Percentiles rank a stretch among this genome's conserved stretches.
Evolutionary conservation across 2,888 invertebrate genomes (phyloP).

Genomic region (Polia nebulosa): DNA sequence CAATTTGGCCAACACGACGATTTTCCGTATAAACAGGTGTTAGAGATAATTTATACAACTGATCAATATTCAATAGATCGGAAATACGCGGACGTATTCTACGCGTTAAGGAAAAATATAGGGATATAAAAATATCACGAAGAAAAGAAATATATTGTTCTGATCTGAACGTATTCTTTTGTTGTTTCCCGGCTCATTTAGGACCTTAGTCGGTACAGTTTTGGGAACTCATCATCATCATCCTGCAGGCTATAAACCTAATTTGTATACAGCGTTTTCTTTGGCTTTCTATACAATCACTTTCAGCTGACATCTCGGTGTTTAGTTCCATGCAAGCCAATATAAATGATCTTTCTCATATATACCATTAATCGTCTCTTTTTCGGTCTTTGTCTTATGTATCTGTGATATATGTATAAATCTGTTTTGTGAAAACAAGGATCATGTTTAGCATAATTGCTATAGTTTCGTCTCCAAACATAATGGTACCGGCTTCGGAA

Average conservation of each 20-base stretch:
- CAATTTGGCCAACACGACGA: constrained; percentile 81
- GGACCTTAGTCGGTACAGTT: background rate
- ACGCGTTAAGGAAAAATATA: constrained; percentile 35
- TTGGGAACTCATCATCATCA: background rate
- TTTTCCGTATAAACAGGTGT: constrained; percentile 79
- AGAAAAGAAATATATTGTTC: constrained; percentile 10
- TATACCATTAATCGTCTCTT: no score
- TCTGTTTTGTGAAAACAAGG: no score
- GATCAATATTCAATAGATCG: constrained; percentile 78
- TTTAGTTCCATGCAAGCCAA: background rate
- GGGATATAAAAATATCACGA: constrained; percentile 22
- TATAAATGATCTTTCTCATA: no score
- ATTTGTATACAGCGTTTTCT: background rate
- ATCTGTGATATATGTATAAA: no score
- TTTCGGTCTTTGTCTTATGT: no score
- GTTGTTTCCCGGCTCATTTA: background rate
- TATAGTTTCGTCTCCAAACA: no score
- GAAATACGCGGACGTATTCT: constrained; percentile 62
- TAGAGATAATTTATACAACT: constrained; percentile 79
- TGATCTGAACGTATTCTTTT: background rate
- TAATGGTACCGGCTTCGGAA: no score
- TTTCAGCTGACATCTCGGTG: background rate
- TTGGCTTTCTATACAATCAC: background rate
- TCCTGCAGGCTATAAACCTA: background rate
- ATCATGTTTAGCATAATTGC: no score